Evolutionary conservation across 1,140 invertebrate genomes (phyloP).

Genomic region (Atta texana): DNA sequence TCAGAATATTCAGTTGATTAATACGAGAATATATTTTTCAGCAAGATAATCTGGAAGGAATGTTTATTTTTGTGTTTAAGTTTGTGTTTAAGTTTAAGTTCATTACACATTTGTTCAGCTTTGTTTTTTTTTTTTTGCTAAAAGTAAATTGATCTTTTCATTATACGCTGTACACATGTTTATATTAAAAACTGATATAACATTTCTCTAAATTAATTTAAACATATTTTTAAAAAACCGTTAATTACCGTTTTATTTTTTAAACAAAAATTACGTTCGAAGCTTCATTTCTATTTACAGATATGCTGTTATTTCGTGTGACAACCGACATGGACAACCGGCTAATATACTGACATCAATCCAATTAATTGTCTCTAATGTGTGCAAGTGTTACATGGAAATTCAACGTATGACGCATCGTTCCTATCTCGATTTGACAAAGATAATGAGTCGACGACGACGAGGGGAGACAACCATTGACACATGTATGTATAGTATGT

Average conservation of each 20-base stretch:
- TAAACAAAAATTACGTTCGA: background rate
- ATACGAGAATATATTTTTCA: slow-evolving; percentile 18
- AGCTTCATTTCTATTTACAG: background rate
- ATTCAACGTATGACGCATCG: slow-evolving; percentile 62
- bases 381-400: slow-evolving; percentile 44
- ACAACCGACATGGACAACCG: background rate
- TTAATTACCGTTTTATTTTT: background rate
- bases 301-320: slow-evolving; percentile 32
- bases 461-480: slow-evolving; percentile 48
- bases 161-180: background rate
- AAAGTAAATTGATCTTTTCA: background rate
- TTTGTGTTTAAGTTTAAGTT: slow-evolving; percentile 10
- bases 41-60: background rate
- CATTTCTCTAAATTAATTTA: background rate
- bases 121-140: background rate
- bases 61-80: background rate
- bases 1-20: background rate
- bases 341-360: slow-evolving; percentile 37
- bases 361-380: slow-evolving; percentile 56
- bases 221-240: background rate
- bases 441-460: slow-evolving; percentile 68
- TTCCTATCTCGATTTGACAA: slow-evolving; percentile 69
- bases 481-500: slow-evolving; percentile 24
- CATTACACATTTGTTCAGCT: background rate
- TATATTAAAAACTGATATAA: background rate